A percentile compares a stretch with the other conserved stretches of the same genome.
These are phyloP conservation scores for Acrocephalus kingi DNA, from an alignment of 2,113 vertebrate genomes.

Conservation along the genomic window DNA sequence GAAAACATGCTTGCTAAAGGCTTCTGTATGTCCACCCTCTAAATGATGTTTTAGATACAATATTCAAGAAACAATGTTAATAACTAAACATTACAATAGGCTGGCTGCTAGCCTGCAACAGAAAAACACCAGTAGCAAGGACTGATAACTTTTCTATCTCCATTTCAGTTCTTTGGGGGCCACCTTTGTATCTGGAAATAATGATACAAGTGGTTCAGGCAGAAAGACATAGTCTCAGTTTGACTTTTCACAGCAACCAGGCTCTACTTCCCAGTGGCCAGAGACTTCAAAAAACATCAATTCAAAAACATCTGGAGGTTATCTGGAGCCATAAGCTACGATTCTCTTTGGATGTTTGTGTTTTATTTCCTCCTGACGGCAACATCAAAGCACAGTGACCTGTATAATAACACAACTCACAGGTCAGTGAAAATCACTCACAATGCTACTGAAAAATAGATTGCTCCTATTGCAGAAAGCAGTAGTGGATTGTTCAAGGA, in stretches of 20 bases:
- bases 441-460: neutral
- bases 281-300: neutral
- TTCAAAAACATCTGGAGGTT: neutral
- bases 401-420: neutral
- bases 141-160: neutral
- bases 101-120: neutral
- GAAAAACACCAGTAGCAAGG: neutral
- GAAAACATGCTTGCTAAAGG: neutral
- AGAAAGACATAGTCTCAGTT: neutral
- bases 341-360: neutral
- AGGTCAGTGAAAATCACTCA: neutral
- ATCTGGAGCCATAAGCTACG: neutral
- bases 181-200: neutral
- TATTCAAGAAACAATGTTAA: neutral
- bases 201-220: neutral
- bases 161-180: neutral
- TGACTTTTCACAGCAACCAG: neutral
- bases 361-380: neutral
- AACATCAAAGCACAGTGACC: neutral
- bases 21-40: neutral
- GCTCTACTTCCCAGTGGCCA: neutral
- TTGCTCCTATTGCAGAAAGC: neutral
- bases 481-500: neutral
- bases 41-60: neutral
- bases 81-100: neutral